Evolutionary conservation across 1,140 invertebrate species (phyloP).

Genomic region (Macrocentrus cingulum): DNA sequence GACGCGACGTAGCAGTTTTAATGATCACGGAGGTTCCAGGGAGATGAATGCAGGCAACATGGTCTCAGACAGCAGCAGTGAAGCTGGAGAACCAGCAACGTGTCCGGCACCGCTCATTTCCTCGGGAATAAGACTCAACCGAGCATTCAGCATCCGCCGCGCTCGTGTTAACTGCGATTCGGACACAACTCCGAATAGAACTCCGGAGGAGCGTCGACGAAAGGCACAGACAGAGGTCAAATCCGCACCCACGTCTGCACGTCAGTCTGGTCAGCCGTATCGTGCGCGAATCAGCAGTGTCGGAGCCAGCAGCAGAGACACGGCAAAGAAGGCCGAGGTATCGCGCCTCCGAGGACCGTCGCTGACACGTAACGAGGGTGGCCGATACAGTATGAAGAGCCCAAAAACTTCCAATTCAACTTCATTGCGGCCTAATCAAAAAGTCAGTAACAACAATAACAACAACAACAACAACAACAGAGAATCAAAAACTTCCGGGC

Average conservation of each 20-base stretch:
- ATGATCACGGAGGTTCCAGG: constrained; percentile 37
- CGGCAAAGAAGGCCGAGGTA: constrained; percentile 37
- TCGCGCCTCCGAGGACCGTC: constrained; percentile 43
- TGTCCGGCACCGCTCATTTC: constrained; percentile 32
- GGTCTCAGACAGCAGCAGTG: constrained; percentile 43
- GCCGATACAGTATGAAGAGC: constrained; percentile 66
- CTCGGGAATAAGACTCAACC: constrained; percentile 45
- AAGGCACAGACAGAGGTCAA: constrained; percentile 42
- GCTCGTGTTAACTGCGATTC: constrained; percentile 44
- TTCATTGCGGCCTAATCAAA: constrained; percentile 31
- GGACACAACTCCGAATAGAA: constrained; percentile 45
- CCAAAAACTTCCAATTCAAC: constrained; percentile 36
- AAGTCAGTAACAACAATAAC: too few relatives aligned
- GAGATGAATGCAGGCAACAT: constrained; percentile 22
- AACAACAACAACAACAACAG: too few relatives aligned
- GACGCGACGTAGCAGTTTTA: constrained; percentile 41
- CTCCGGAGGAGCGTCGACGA: constrained; percentile 40
- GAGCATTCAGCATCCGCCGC: constrained; percentile 45
- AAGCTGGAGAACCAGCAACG: constrained; percentile 39
- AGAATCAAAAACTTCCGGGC: constrained; percentile 43
- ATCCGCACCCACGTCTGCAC: constrained; percentile 27
- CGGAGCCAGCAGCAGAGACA: constrained; percentile 35
- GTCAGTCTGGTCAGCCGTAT: constrained; percentile 40
- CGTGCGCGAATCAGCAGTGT: constrained; percentile 35
- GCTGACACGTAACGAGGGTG: constrained; percentile 66